Evolutionary conservation across 2,113 vertebrate genomes (phyloP), one percentile per base, ranked within the genome.

Genomic region (Morone chrysops): DNA sequence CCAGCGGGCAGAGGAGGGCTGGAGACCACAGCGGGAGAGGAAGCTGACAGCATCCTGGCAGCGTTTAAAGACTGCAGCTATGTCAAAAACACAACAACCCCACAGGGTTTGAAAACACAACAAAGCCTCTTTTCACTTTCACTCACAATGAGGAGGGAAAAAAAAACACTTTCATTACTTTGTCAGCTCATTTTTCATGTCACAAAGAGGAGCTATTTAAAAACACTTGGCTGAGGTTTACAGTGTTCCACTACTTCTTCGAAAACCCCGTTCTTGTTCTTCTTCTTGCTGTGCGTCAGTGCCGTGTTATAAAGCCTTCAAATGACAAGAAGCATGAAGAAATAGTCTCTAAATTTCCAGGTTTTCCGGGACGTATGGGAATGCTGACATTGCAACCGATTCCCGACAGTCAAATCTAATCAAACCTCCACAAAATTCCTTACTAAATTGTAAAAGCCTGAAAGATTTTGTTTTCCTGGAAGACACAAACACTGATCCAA

Each of bases 91-190:
- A 53, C 67, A 48, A 77, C 12, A 38, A 59, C 2, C 51, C 73
- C 22, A 22, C 12, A 12, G 25, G 43, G 14, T 25, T 18, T 50
- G 40, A 59, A 66, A 47, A 36, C 48, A 62, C 50, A 82, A 71
- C 67, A 82, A 77, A 77, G 81, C 50, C 11, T n/a, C 41, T 56
- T 20, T 57, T 77, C 25, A 68, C 51, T 36, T 57, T n/a, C 11
- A 45, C 25, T 22, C 22, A 40, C 17, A 7, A 25, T 13, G 54
- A 50, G 18, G 40, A 69, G 53, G 22, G 3, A 31, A 31, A 8
- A 18, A 48, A 66, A 40, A 67, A 68, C 38, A n/a, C n/a, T 22
- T 47, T 40, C 18, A 78, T n/a, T 48, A 17, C 25, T 17, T 1
- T 11, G 65, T 68, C 63, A 18, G 65, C 65, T 68, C 53, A 11